Conservation (phyloP, 1,140 invertebrate species). For the Orchestia grillus region DNA sequence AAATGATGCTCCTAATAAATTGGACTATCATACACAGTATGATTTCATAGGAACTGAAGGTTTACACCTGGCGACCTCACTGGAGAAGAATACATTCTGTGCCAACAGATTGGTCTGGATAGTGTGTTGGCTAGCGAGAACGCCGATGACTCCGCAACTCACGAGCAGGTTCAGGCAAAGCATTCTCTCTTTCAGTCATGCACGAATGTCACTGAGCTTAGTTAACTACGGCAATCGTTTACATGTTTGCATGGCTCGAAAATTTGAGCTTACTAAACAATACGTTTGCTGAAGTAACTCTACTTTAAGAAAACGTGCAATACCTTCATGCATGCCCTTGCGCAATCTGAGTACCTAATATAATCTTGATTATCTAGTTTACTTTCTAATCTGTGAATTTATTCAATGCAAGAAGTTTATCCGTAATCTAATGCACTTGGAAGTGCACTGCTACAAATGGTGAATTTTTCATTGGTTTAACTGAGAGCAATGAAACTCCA, state of each 20-base stretch:
- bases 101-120: conserved; percentile 64
- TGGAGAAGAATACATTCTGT: conserved; percentile 46
- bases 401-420: no score
- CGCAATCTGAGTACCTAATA: background rate
- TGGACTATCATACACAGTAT: background rate
- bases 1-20: background rate
- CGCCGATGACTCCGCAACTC: conserved; percentile 58
- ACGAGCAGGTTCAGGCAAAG: conserved; percentile 59
- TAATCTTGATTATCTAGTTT: background rate
- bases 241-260: background rate
- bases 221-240: background rate
- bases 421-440: no score
- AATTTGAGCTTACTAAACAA: background rate
- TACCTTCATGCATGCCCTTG: background rate
- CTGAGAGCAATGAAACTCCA: background rate
- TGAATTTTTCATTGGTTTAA: background rate
- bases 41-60: background rate
- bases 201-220: background rate
- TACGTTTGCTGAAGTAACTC: background rate
- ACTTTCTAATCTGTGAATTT: no score
- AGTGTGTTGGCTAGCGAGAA: conserved; percentile 62
- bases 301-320: background rate
- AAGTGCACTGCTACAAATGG: no score
- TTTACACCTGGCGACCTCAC: background rate
- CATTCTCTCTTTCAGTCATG: conserved; percentile 32